Conservation (phyloP, 1,140 invertebrate species). For the Trinorchestia longiramus region DNA sequence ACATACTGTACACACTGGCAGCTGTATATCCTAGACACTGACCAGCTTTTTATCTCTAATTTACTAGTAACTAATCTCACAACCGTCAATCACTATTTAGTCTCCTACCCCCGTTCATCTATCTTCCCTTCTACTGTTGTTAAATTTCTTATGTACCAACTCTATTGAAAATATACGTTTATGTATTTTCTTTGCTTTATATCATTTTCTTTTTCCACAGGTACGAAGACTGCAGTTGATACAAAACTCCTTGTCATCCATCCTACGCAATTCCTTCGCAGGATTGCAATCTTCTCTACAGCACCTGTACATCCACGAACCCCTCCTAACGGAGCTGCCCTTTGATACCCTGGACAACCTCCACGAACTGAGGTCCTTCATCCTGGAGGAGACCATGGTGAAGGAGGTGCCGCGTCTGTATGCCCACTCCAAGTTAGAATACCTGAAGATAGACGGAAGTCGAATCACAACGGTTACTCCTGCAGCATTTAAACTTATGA, state of each 20-base stretch:
- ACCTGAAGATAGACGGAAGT: constrained; percentile 66
- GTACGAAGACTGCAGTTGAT: constrained; percentile 65
- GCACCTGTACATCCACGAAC: constrained; percentile 65
- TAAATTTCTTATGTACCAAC: too few relatives aligned
- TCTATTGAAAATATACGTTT: too few relatives aligned
- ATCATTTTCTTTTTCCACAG: constrained; percentile 31
- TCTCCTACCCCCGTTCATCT: not conserved
- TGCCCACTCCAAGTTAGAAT: constrained; percentile 64
- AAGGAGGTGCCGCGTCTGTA: constrained; percentile 65
- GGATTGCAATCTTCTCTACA: constrained; percentile 65
- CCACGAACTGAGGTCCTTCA: constrained; percentile 62
- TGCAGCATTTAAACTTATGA: constrained; percentile 62
- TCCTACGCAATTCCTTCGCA: constrained; percentile 66
- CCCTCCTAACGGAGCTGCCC: constrained; percentile 60
- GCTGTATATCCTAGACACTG: too few relatives aligned
- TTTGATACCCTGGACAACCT: constrained; percentile 66
- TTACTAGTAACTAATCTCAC: not conserved
- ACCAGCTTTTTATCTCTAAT: not conserved
- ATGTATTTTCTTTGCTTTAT: not conserved
- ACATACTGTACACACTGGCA: too few relatives aligned
- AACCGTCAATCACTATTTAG: not conserved
- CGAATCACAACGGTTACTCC: constrained; percentile 60
- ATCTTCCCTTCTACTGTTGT: too few relatives aligned
- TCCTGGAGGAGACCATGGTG: constrained; percentile 65
- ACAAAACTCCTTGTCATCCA: constrained; percentile 61